Conservation (phyloP, 2,113 vertebrate genomes). For the Chaenogobius annularis region DNA sequence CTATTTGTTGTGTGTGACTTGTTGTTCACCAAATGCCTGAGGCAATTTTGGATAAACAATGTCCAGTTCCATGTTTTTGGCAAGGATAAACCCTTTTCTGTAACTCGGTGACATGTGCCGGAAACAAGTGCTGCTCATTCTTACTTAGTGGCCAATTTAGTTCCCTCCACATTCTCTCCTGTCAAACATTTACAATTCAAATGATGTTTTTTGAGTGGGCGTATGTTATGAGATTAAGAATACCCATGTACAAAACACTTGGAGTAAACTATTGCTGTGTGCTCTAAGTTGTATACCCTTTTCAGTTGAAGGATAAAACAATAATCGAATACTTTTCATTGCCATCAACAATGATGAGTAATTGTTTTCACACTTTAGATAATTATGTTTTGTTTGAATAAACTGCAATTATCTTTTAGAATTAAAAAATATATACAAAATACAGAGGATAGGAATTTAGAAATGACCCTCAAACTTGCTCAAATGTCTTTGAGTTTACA, state of each 20-base stretch:
- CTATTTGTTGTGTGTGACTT: slow-evolving; percentile 16
- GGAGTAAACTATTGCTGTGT: slow-evolving; percentile 38
- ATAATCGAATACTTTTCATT: not conserved
- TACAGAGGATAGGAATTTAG: not conserved
- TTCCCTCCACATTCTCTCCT: slow-evolving; percentile 23
- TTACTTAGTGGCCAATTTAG: not conserved
- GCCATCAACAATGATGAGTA: not conserved
- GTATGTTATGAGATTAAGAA: slow-evolving; percentile 45
- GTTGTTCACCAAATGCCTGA: slow-evolving; percentile 20
- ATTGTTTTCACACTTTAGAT: not conserved
- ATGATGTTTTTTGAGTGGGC: slow-evolving; percentile 46
- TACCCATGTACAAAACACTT: slow-evolving; percentile 49
- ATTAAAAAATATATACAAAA: not conserved
- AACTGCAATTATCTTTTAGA: not conserved
- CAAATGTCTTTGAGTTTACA: not conserved
- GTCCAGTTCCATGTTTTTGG: slow-evolving; percentile 13
- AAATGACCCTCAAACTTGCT: not conserved
- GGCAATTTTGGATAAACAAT: slow-evolving; percentile 26
- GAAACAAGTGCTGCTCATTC: slow-evolving; percentile 8
- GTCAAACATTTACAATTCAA: slow-evolving; percentile 64
- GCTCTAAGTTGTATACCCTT: slow-evolving; percentile 19
- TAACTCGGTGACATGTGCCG: slow-evolving; percentile 8
- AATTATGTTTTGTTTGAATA: not conserved
- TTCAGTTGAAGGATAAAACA: slow-evolving; percentile 9
- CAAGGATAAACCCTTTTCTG: not conserved